Evolutionary conservation across 2,113 vertebrate genomes (phyloP), one percentile per base, ranked within the genome.

Genomic region (Gracilinanus agilis): DNA sequence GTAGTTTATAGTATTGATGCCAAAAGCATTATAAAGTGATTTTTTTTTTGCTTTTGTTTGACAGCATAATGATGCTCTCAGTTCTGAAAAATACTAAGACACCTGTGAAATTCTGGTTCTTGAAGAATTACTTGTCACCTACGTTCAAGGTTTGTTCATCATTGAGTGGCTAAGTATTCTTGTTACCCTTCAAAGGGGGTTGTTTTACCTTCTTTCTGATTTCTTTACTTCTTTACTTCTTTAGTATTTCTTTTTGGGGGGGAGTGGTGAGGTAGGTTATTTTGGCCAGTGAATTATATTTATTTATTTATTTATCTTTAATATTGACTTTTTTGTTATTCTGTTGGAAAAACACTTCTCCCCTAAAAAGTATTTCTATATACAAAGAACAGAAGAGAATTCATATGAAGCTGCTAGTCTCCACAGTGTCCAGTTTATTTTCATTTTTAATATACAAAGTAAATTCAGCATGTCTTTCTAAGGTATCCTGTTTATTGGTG

Each of bases 61-160:
- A 89, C 97, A 99, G 99, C 98, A 99, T 99, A 98, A 99, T 99
- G 99, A 99, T 99, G 99, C 96, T 99, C 94, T 99, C 99, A 34
- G 99, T 99, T 89, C 98, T 99, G 98, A 99, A 99, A 97, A 98
- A 99, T 94, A 99, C 99, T 53, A 99, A 99, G 98, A 99, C 99
- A 9, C 99, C 99, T 2, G 99, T 99, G 96, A 99, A 99, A 98
- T 99, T 99, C 97, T 99, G 99, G 99, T 99, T 99, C 98, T 98
- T 99, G 98, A 99, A 99, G 99, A 99, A 99, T 98, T 99, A 99
- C 97, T 98, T 99, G 98, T 99, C 99, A 6, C 99, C 99, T 53
- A 99, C 99, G 0, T 99, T 99, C 98, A 99, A 99, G 99, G 99
- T 99, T 98, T 96, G 98, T 99, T 96, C 27, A 24, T 92, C 25